Evolutionary conservation across 1,140 invertebrate species (phyloP), one percentile per base, ranked within the genome.

Genomic region (Zelostemma sp.): DNA sequence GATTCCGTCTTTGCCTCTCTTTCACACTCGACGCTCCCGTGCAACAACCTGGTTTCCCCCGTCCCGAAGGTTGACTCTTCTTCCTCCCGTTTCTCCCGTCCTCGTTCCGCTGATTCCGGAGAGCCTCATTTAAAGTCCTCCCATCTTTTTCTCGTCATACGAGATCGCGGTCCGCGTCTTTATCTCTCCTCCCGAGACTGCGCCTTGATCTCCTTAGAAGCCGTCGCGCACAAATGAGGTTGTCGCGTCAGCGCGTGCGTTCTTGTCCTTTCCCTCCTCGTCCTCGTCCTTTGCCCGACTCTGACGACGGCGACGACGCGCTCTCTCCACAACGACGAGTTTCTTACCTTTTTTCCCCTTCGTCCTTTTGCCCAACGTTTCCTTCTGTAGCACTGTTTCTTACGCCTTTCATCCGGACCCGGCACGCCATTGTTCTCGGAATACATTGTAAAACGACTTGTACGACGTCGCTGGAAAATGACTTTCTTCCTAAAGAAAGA

Each of bases 201-300:
- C 51, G 33, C n/a, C 54, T 43, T 55, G 48, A 60, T 68, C 74
- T 63, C 58, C 56, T 64, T 78, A 64, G 74, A 76, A 80, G 75
- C 74, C 72, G 73, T 80, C 72, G 79, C 49, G 80, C 80, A 84
- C 82, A 85, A 84, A 85, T 85, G 79, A 85, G 82, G 73, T 83
- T 83, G 78, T 85, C 81, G 82, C 80, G 77, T 82, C 80, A 81
- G 74, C 80, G 78, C 74, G 78, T 76, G 76, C 76, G 73, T 77
- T 68, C 55, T 49, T 46, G 67, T 71, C 67, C n/a, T 73, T 73
- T 66, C 56, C 69, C 62, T 73, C 69, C 61, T 67, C 41, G 25
- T 28, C 33, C 33, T 35, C 21, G 68, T 63, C 50, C 50, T 46
- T 28, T 12, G 43, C 25, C 25, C 25, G 8, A 33, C 18, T 53